Evolutionary conservation across 2,113 vertebrate species (phyloP), one percentile per base, ranked within the genome.

Genomic region (Entelurus aequoreus): DNA sequence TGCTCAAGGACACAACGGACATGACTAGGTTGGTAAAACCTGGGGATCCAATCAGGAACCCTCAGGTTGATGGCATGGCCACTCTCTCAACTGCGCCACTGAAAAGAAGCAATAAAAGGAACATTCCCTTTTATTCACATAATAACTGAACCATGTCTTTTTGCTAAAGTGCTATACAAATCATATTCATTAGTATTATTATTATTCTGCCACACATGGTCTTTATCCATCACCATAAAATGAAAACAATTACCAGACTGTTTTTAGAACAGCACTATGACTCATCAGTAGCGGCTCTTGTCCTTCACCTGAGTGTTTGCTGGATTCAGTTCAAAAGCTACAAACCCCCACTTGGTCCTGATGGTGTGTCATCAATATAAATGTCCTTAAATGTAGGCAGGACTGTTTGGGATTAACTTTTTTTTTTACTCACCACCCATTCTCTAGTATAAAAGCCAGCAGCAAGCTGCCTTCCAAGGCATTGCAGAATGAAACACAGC

Each of bases 401-500:
- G 40, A 9, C 40, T 42, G 7, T 54, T 54, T 16, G 8, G 5
- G 54, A 55, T 8, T 55, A 55, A 40, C 38, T 8, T 16, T 57
- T 8, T 16, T 57, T 42, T 15, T 56, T 40, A 56, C 8, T 56
- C 54, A 37, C 4, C 5, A n/a, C 14, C 48, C 42, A 8, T 21
- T 47, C 46, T 15, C 6, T 37, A 36, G 12, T 15, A 54, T 8
- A 42, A 42, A 54, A 14, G 14, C 54, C 42, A 57, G 10, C n/a
- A n/a, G n/a, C 28, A 28, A 28, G 28, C 28, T 28, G 28, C 28
- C 28, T 28, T 28, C 15, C 49, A 56, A 68, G 57, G 58, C 71
- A 69, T 69, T 70, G 54, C 66, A 55, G 50, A 57, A 65, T 65
- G 56, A 69, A 54, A 35, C 59, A 67, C 38, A 42, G 54, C 65